Percentiles rank a stretch among this genome's conserved stretches.
These are phyloP conservation scores for Calameuta pallipes DNA, from an alignment of 2,888 invertebrate species.

Conservation along the genomic window DNA sequence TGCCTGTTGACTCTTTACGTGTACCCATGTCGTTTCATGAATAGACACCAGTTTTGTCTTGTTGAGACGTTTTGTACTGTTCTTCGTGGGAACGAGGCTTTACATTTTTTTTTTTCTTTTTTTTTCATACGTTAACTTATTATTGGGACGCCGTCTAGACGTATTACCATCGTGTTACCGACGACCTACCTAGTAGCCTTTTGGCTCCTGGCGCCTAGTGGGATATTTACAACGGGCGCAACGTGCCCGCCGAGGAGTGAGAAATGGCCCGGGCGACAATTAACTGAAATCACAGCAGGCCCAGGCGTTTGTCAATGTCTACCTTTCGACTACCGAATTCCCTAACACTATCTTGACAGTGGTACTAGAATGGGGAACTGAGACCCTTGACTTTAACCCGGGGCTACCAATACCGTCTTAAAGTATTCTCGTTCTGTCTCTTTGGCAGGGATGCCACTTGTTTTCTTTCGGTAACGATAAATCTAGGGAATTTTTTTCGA, in stretches of 20 bases:
- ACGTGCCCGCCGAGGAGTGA: constrained; percentile 45
- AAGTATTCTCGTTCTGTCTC: background rate
- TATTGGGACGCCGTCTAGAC: background rate
- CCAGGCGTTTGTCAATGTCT: constrained; percentile 60
- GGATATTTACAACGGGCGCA: constrained; percentile 57
- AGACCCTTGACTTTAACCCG: background rate
- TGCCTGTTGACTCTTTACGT: background rate
- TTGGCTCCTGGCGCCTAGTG: constrained; percentile 48
- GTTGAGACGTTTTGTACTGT: background rate
- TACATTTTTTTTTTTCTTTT: background rate
- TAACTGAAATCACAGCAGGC: constrained; percentile 61
- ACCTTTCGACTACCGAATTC: constrained; percentile 22
- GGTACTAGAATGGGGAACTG: background rate
- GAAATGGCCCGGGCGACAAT: constrained; percentile 61
- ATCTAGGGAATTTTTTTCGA: background rate
- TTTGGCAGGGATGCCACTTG: background rate
- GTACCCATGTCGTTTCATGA: background rate
- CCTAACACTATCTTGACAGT: background rate
- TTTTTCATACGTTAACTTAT: background rate
- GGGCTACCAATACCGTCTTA: background rate
- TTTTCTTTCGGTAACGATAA: background rate
- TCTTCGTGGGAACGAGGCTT: background rate
- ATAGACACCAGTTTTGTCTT: background rate
- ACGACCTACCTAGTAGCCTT: constrained; percentile 41
- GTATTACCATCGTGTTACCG: background rate